Base-by-base conservation (phyloP, 2,888 invertebrate species). In the Napeogenes inachia region DNA sequence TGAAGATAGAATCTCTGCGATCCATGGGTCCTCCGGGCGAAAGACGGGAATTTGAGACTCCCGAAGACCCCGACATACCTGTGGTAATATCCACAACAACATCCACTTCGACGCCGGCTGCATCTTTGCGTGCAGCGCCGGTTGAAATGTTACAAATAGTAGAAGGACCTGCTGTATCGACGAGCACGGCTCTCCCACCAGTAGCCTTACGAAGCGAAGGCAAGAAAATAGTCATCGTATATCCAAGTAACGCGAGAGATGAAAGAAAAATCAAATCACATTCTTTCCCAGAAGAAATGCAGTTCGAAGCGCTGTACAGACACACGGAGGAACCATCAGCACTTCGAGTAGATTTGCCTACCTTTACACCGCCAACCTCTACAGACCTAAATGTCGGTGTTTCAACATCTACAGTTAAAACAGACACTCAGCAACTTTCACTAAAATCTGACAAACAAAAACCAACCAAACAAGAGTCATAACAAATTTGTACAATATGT, bases 291-390 rank as follows among this genome's bases (percentile, higher is more conserved):
- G 91, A 91, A 66, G 90, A 91, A 72, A 72, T 91, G 73, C 91
- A 91, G 70, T 91, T 91, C 70, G 91, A 91, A 69, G 89, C 89
- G 45, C 69, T 91, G 63, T 91, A 91, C 72, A 81, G 79, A 54
- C 91, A 86, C 71, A 87, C 91, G 30, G 83, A 84, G 4, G 81
- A 84, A 60, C 85, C 88, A 0, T 70, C 74, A 35, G 69, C 63
- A 2, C 66, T 92, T 5, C 82, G 91, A 54, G 92, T 93, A n/a
- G 92, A 93, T 68, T 75, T 93, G 67, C 93, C 93, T 12, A 93
- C 93, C 1, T 93, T 92, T 73, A 77, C 89, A 38, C 93, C 93
- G 30, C 89, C 89, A 4, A 74, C 81, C 8, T 56, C 78, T 75
- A 13, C 73, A 0, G 63, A 66, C 32, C 61, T 54, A 13, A 62